Evolutionary conservation across 2,888 invertebrate species (phyloP), one percentile per base, ranked within the genome.

Genomic region (Drosophila mercatorum): DNA sequence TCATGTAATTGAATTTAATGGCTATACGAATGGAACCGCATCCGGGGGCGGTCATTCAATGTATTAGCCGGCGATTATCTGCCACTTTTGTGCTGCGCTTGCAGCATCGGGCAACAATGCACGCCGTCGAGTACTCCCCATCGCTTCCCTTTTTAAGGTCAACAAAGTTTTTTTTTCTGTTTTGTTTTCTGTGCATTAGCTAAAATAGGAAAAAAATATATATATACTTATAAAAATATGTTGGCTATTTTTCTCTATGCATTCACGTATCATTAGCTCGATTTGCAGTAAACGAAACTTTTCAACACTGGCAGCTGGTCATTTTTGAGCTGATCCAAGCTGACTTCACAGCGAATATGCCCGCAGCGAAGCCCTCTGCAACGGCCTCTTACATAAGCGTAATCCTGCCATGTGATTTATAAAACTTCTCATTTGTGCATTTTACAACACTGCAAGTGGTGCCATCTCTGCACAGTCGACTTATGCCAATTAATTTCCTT

Each of bases 1-100:
- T 82, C 79, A 69, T 86, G 87, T 88, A 88, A 88, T 88, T 90
- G 88, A 88, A 88, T 90, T 80, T 88, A 90, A 88, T 83, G 79
- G 83, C 82, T 77, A 83, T 78, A 65, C 77, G 66, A 81, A 76
- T 80, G 83, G 83, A 83, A 75, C 78, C 75, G 75, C 83, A 83
- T 73, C 80, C 83, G 75, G 72, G 75, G 83, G 72, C 75, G 78
- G 70, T 80, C 83, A 72, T 75, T 74, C 81, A 81, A 81, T 84
- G 88, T 84, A 78, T 84, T 84, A 81, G 88, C 77, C 72, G 40
- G 71, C 78, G 89, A 82, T 87, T 89, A 89, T 87, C 80, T 72
- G 84, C 58, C 72, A 81, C 77, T 79, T 84, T 84, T 81, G 43
- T 79, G 89, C 78, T 80, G 78, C 63, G 80, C 73, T 81, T 78